phyloP scores from a whole-genome alignment of 2,888 invertebrate species.

The Drosophila limbata region DNA sequence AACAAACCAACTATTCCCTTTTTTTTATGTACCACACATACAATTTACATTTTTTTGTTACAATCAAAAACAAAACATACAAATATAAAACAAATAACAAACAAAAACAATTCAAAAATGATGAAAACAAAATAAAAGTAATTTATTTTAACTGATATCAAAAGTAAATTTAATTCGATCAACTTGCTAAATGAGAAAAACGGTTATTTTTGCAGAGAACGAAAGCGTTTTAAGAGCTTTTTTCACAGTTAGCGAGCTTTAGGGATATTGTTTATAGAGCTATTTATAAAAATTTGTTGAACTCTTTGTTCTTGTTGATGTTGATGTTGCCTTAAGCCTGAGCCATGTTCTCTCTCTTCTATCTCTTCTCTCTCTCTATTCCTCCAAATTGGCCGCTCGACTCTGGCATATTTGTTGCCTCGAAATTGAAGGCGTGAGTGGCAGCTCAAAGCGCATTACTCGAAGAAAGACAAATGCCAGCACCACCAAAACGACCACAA shows the following conservation, averaged over 20 bases:
- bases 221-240: conserved; percentile 57
- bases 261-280: background rate
- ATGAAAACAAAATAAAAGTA: conserved; percentile 16
- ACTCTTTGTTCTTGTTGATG: conserved; percentile 32
- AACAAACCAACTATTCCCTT: background rate
- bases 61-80: conserved; percentile 9
- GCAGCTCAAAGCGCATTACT: conserved; percentile 55
- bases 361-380: conserved; percentile 29
- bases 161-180: conserved; percentile 33
- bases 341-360: conserved; percentile 56
- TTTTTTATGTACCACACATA: conserved; percentile 13
- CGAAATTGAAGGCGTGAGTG: conserved; percentile 38
- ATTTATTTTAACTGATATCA: conserved; percentile 26
- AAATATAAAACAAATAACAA: background rate
- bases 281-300: conserved; percentile 17
- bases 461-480: conserved; percentile 54
- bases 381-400: conserved; percentile 27
- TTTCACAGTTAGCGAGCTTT: conserved; percentile 40
- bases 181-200: background rate
- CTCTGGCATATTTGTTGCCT: conserved; percentile 20
- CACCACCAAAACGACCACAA: conserved; percentile 20
- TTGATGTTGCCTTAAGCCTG: conserved; percentile 47
- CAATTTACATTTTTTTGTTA: conserved; percentile 42
- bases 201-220: background rate
- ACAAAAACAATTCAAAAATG: conserved; percentile 13